phyloP scores from a whole-genome alignment of 1,140 invertebrate genomes.

The Ceratina calcarata region DNA sequence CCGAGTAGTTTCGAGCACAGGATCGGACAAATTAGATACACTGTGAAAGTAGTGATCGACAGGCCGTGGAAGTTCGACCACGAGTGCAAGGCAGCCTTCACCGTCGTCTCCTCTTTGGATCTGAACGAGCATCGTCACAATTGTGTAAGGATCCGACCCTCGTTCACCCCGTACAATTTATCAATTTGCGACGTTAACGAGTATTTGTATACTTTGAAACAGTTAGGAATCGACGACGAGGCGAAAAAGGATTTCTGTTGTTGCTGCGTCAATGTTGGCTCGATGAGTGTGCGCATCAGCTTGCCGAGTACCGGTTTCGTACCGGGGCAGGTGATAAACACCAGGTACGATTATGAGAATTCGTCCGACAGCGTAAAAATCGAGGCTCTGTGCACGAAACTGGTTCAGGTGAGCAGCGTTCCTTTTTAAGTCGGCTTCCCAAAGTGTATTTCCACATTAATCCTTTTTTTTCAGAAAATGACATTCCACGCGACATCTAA shows the following conservation, averaged over 20 bases:
- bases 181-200: too few species aligned
- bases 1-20: conserved; percentile 82
- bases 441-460: not conserved
- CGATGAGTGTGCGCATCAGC: conserved; percentile 80
- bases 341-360: conserved; percentile 83
- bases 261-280: conserved; percentile 82
- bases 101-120: conserved; percentile 70
- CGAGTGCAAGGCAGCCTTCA: conserved; percentile 80
- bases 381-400: conserved; percentile 80
- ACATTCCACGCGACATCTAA: conserved; percentile 41
- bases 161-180: too few species aligned
- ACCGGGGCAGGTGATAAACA: conserved; percentile 83
- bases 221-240: conserved; percentile 61
- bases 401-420: conserved; percentile 81
- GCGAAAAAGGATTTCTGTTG: conserved; percentile 83
- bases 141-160: conserved; percentile 35
- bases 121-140: conserved; percentile 45
- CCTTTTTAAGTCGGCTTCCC: not conserved
- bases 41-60: conserved; percentile 81
- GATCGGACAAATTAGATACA: conserved; percentile 81
- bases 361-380: conserved; percentile 82
- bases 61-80: conserved; percentile 82
- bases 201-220: not conserved
- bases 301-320: conserved; percentile 83
- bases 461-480: conserved; percentile 21